These are phyloP conservation scores for Helicoverpa armigera DNA, from an alignment of 1,140 invertebrate genomes.

Conservation along the genomic window DNA sequence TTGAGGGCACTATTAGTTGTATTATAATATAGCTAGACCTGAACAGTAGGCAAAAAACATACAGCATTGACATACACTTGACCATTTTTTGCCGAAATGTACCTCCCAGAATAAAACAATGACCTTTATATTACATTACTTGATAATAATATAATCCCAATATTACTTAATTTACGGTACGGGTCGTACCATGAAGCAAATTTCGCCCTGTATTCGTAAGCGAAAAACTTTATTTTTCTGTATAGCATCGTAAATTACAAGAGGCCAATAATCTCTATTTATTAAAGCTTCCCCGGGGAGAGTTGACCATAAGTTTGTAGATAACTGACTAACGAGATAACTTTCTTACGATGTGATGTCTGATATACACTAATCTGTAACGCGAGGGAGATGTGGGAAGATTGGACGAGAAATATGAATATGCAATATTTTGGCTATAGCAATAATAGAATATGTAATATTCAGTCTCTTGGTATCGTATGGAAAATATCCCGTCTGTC, in stretches of 20 bases:
- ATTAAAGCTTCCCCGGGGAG: slow-evolving; percentile 52
- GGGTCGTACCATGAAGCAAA: slow-evolving; percentile 37
- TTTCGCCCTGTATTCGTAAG: slow-evolving; percentile 42
- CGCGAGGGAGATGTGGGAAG: slow-evolving; percentile 43
- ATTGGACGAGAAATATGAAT: slow-evolving; percentile 2
- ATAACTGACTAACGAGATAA: slow-evolving; percentile 68
- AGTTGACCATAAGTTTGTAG: slow-evolving; percentile 59
- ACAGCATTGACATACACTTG: no score
- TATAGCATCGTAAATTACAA: slow-evolving; percentile 54
- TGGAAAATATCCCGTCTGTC: no score
- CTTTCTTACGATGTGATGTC: slow-evolving; percentile 58
- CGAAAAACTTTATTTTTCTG: slow-evolving; percentile 53
- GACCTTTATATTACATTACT: background rate
- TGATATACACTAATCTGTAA: slow-evolving; percentile 57
- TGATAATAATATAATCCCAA: background rate
- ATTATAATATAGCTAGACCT: no score
- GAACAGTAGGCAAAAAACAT: no score
- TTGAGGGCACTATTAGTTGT: no score
- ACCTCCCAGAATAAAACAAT: background rate
- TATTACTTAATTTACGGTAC: background rate
- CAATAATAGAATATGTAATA: no score
- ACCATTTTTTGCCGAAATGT: no score
- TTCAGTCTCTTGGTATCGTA: no score
- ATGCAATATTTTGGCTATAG: no score
- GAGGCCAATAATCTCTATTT: slow-evolving; percentile 61